Conservation (phyloP, 2,888 invertebrate genomes). For the Bruchidius siliquastri region DNA sequence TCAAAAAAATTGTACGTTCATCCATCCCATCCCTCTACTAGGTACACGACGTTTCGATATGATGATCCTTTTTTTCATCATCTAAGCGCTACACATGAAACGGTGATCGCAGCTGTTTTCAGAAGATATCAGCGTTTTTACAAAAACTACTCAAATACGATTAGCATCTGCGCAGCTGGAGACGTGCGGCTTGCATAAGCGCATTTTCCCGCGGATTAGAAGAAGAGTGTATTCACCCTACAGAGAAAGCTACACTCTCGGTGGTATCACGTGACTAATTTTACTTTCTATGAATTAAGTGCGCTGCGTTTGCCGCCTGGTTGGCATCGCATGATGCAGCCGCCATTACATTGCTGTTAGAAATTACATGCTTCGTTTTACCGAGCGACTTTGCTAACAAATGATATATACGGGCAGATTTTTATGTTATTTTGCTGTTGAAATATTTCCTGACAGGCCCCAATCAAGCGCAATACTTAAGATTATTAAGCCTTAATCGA, state of each 20-base stretch:
- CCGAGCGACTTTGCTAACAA: not conserved
- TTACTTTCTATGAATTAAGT: slow-evolving; percentile 6
- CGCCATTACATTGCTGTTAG: not conserved
- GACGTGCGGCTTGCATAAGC: not conserved
- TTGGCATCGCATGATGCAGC: not conserved
- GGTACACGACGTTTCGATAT: too few species aligned
- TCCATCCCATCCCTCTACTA: too few species aligned
- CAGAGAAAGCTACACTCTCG: slow-evolving; percentile 23
- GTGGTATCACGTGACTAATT: slow-evolving; percentile 2
- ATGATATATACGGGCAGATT: slow-evolving; percentile 1
- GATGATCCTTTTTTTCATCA: too few species aligned
- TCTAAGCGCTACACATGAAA: not conserved
- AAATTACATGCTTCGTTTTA: not conserved
- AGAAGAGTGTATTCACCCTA: slow-evolving; percentile 26
- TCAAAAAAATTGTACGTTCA: too few species aligned
- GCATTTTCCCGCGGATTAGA: slow-evolving; percentile 1
- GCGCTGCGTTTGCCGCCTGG: not conserved
- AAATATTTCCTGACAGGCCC: not conserved
- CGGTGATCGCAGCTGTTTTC: not conserved
- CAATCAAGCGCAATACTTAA: not conserved
- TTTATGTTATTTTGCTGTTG: not conserved
- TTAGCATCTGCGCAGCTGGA: not conserved
- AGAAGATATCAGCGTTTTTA: not conserved
- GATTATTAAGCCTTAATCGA: not conserved
- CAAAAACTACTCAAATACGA: not conserved